Base-by-base conservation (phyloP, 2,888 invertebrate genomes). In the Philopedon plagiatum region DNA sequence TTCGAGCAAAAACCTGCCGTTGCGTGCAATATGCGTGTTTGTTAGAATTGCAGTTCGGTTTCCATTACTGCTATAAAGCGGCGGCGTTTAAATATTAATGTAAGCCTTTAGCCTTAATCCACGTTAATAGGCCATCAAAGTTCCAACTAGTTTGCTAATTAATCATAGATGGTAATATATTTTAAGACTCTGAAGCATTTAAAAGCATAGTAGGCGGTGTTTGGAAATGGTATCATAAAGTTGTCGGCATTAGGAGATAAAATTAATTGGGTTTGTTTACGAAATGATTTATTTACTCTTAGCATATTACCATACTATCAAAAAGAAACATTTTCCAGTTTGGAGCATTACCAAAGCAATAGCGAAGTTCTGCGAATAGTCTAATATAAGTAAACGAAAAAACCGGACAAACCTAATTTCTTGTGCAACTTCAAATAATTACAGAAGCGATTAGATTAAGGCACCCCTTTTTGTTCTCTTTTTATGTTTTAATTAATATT, bases 41-140 rank as follows among this genome's bases (percentile, higher is more conserved):
- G 71, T 64, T 58, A 64, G 18, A 23, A 23, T 57, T 58, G 58
- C 49, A 65, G 71, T 74, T 74, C 75, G 68, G 74, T 66, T 67
- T 75, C 74, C 72, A 76, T 73, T 69, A 73, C 62, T 73, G 64
- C 75, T 75, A n/a, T n/a, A 75, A 76, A 76, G 74, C 74, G 76
- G 69, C 75, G 76, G 69, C 71, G 58, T 73, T 78, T 70, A 78
- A 78, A 77, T 78, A 78, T 78, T 77, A 77, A 78, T 78, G 78
- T 76, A 78, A 74, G 73, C 75, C 76, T 76, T 74, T 75, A 74
- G 60, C 76, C 68, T 65, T 77, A 77, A 78, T 76, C 73, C 67
- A 69, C 73, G 74, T 69, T 77, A 78, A 78, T 76, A 76, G 75
- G 76, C 77, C 77, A 78, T 78, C 78, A 78, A 78, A 78, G 78